Base-by-base conservation (phyloP, 2,113 vertebrate species). In the Cariama cristata region DNA sequence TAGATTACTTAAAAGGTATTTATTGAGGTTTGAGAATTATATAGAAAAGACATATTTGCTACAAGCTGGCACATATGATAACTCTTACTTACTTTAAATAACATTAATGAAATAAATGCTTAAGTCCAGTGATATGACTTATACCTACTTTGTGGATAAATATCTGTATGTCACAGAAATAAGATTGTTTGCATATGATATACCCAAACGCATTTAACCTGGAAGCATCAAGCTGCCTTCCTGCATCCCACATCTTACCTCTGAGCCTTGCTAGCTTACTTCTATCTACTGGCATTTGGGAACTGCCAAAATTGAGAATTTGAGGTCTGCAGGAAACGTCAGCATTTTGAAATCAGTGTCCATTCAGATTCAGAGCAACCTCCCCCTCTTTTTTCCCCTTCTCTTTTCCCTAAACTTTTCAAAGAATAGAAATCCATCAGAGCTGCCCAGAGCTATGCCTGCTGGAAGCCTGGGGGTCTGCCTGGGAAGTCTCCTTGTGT, bases 1-100 rank as follows among this genome's bases (percentile, higher is more conserved):
- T 83, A 94, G 24, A 76, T 90, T 85, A 85, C 45, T 93, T 88
- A 50, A 73, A 79, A 93, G 24, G 55, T 82, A 92, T 82, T 89
- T 88, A 71, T 68, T 56, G 49, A 60, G 19, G 32, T 49, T 90
- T 28, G 33, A 88, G 32, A 93, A 93, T 79, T 73, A 44, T 59
- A 38, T 23, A 35, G 68, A 85, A 86, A 79, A 88, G 5, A 85
- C 79, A 9, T 62, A 55, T 80, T 75, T 95, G 42, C 27, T 76
- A 33, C 6, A 69, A 75, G 17, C 10, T 79, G 30, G 27, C 8
- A 74, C 19, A 42, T 60, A 19, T 2, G 18, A 59, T 59, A 42
- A 77, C 26, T 86, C 92, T 35, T 63, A 80, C 82, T 81, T 92
- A 64, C 8, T 93, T 73, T 64, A 93, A 64, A 66, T 44, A 47